Evolutionary conservation across 2,888 invertebrate genomes (phyloP).

Genomic region (Hedychridium roseum): DNA sequence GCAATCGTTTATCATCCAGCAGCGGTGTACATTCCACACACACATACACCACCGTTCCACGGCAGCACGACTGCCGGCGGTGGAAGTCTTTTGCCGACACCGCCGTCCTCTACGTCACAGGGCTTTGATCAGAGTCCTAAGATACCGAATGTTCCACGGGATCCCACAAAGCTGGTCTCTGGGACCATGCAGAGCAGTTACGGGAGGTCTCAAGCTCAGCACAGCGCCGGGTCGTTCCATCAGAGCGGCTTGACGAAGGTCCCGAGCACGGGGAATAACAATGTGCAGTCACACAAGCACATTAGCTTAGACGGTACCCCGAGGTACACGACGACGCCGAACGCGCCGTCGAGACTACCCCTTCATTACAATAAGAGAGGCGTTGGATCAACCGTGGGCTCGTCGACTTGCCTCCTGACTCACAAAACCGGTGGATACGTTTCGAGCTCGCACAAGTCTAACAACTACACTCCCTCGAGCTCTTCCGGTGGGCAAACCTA

Average conservation of each 20-base stretch:
- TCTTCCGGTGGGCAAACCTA: conserved; percentile 15
- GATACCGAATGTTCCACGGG: conserved; percentile 15
- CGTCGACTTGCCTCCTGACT: conserved; percentile 30
- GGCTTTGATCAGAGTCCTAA: conserved; percentile 33
- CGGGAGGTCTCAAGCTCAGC: conserved; percentile 28
- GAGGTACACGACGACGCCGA: conserved; percentile 19
- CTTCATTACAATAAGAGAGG: conserved; percentile 28
- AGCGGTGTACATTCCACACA: conserved; percentile 52
- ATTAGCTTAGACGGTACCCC: conserved; percentile 23
- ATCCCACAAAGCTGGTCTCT: no score
- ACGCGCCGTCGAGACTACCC: conserved; percentile 31
- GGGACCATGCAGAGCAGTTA: conserved; percentile 26
- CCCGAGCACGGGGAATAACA: conserved; percentile 18
- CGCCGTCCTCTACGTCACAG: conserved; percentile 38
- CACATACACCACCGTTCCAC: conserved; percentile 41
- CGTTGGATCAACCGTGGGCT: conserved; percentile 32
- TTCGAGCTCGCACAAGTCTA: conserved; percentile 20
- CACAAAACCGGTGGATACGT: conserved; percentile 30
- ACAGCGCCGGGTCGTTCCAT: conserved; percentile 26
- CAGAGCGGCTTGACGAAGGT: conserved; percentile 24
- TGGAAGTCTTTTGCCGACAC: conserved; percentile 55
- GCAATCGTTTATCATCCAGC: conserved; percentile 52
- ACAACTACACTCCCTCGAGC: conserved; percentile 5
- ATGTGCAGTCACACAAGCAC: conserved; percentile 26
- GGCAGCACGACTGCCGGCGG: conserved; percentile 32